Percentiles rank a stretch among this genome's conserved stretches.
phyloP scores from a whole-genome alignment of 2,888 invertebrate genomes.

The Bedellia somnulentella region DNA sequence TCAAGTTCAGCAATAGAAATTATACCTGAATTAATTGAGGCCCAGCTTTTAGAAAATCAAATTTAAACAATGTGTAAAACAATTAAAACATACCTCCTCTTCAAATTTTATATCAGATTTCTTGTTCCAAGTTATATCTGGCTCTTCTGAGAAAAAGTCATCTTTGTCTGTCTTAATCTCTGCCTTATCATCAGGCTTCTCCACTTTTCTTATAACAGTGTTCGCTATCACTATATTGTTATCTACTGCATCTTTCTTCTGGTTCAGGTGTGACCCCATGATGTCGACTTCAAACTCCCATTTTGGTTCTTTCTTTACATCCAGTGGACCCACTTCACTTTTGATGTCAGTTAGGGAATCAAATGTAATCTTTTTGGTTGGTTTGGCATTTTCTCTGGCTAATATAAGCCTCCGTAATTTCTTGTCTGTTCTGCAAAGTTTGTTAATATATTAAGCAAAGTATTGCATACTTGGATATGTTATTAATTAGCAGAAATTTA shows the following conservation, averaged over 20 bases:
- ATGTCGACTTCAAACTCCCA: conserved; percentile 50
- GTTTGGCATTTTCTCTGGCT: conserved; percentile 21
- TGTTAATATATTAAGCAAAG: too few species aligned
- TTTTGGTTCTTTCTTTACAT: conserved; percentile 39
- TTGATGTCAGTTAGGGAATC: conserved; percentile 50
- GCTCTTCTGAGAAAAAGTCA: conserved; percentile 18
- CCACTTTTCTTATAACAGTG: conserved; percentile 48
- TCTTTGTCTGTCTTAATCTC: conserved; percentile 17
- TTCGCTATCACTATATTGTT: conserved; percentile 48
- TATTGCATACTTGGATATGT: too few species aligned
- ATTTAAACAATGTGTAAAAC: background rate
- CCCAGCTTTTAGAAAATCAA: too few species aligned
- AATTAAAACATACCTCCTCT: conserved; percentile 24
- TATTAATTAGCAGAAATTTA: too few species aligned
- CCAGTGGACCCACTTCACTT: conserved; percentile 44
- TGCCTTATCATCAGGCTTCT: conserved; percentile 25
- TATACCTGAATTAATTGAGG: too few species aligned
- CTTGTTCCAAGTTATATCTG: conserved; percentile 30
- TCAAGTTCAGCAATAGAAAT: too few species aligned
- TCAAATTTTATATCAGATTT: conserved; percentile 13
- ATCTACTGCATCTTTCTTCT: too few species aligned
- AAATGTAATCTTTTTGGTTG: conserved; percentile 49
- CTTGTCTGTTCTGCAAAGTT: conserved; percentile 30
- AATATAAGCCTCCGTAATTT: conserved; percentile 32
- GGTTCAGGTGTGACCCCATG: too few species aligned